Conservation (phyloP, 2,113 vertebrate genomes). For the Urocitellus parryii region DNA sequence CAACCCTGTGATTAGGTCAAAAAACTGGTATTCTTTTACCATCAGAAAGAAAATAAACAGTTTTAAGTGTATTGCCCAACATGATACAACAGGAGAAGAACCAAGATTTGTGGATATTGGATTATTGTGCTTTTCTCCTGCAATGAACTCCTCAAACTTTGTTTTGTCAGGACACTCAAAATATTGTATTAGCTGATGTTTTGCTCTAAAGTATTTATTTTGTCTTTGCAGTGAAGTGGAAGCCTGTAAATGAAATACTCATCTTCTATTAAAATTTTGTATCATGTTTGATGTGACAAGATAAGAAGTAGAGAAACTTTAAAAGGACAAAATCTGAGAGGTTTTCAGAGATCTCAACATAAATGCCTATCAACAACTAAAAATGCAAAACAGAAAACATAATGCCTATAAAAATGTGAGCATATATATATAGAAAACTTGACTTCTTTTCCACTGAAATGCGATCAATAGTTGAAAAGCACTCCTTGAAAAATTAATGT, state of each 20-base stretch:
- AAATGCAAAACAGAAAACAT: slow-evolving; percentile 55
- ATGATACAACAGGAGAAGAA: neutral
- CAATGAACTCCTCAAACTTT: neutral
- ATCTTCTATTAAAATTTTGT: slow-evolving; percentile 61
- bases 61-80: neutral
- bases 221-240: neutral
- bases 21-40: neutral
- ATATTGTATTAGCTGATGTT: neutral
- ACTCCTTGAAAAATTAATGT: slow-evolving; percentile 63
- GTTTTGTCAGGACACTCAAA: neutral
- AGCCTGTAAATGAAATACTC: slow-evolving; percentile 48
- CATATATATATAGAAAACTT: neutral
- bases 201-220: slow-evolving; percentile 37
- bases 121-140: neutral
- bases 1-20: neutral
- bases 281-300: slow-evolving; percentile 36
- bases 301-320: slow-evolving; percentile 53
- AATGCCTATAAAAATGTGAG: neutral
- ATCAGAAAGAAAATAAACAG: neutral
- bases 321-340: neutral
- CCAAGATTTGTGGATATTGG: neutral
- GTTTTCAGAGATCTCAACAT: slow-evolving; percentile 53
- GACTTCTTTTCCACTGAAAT: slow-evolving; percentile 62
- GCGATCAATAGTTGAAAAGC: slow-evolving; percentile 46
- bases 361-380: neutral